phyloP scores from a whole-genome alignment of 2,797 vertebrate species.

The Danio choprae region DNA sequence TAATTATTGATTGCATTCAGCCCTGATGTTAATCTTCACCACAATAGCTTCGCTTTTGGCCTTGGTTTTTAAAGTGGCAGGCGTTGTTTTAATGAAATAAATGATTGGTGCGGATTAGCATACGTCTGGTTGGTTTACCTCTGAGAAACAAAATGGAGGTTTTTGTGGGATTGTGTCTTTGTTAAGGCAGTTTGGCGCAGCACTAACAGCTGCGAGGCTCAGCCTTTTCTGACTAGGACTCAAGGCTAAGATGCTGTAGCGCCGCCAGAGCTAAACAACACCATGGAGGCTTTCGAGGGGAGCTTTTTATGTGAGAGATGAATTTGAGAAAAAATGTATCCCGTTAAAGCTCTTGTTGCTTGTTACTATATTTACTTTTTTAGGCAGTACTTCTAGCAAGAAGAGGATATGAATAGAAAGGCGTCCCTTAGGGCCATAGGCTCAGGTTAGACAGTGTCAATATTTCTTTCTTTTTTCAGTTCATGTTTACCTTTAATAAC shows the following conservation, averaged over 20 bases:
- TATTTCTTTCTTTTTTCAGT: conserved; percentile 7
- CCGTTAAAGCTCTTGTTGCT: neutral
- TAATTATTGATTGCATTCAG: conserved; percentile 37
- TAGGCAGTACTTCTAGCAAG: neutral
- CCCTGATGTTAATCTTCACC: conserved; percentile 32
- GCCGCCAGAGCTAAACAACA: neutral
- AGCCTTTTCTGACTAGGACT: conserved; percentile 4
- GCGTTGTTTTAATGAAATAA: conserved; percentile 50
- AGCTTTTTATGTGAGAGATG: conserved; percentile 19
- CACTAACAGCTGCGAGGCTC: conserved; percentile 11
- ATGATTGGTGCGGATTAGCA: conserved; percentile 27
- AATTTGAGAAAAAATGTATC: neutral
- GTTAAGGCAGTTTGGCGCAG: neutral
- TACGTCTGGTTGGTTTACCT: neutral
- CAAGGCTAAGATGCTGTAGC: neutral
- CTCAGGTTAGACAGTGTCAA: conserved; percentile 25
- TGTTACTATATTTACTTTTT: neutral
- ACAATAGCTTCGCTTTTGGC: conserved; percentile 1
- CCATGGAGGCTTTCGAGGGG: neutral
- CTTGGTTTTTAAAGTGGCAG: conserved; percentile 7
- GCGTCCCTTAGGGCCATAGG: neutral
- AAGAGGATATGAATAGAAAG: neutral
- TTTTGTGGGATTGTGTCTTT: neutral
- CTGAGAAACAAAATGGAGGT: conserved; percentile 11
- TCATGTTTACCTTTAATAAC: conserved; percentile 5